Base-by-base conservation (phyloP, 2,113 vertebrate species). In the Catharus fuscescens region DNA sequence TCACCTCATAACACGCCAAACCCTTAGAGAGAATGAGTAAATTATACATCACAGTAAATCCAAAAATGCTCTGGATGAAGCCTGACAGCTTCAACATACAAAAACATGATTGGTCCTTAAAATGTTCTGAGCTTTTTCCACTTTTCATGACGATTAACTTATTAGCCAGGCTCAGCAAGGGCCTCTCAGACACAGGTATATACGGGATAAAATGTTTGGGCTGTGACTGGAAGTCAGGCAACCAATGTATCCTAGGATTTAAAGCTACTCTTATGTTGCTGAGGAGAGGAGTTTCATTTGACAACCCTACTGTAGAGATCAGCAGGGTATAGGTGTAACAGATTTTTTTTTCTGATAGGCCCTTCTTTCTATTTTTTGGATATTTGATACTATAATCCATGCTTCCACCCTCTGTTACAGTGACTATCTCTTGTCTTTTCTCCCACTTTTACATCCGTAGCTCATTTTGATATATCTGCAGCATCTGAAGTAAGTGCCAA, bases 401-500 rank as follows among this genome's bases (percentile, higher is more conserved):
- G 5, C 4, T 86, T 91, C 69, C 31, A 53, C 3, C 10, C 29
- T 54, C 50, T 40, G 7, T 14, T 87, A 34, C 23, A 69, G 28
- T 54, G 31, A 42, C 28, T 64, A 5, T 16, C 36, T 88, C 34
- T 60, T 84, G 36, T 79, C 23, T 89, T 87, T 79, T 65, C 16
- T 84, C 42, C n/a, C n/a, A 23, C 18, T 91, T 93, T 86, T 89
- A 71, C 32, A 84, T 74, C 65, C 89, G 61, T 53, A 80, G 45
- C 32, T 82, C 11, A 45, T 91, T 93, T 89, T 92, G 54, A 28
- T 81, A 93, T 67, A 76, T 69, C 48, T 87, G 16, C 6, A 77
- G 50, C 14, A 76, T 81, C 70, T 91, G 65, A 96, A 82, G 61
- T n/a, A 79, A 61, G 25, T 89, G 65, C 48, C 66, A 88, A 85